These are phyloP conservation scores for Oncopodura yosiiana DNA, from an alignment of 1,140 invertebrate genomes.

Conservation along the genomic window DNA sequence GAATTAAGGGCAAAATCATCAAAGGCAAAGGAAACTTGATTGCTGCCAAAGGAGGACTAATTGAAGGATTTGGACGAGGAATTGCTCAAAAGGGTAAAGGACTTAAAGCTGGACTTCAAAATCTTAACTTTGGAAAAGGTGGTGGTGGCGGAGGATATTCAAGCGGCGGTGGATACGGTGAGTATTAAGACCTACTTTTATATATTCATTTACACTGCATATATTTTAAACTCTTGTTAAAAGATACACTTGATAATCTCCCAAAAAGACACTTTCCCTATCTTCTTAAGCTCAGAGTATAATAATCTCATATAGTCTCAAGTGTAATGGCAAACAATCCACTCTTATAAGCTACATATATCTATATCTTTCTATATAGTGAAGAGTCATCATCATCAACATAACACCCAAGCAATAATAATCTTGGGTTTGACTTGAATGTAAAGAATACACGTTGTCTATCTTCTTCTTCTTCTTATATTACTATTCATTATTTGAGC, in stretches of 20 bases:
- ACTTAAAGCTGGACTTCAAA: conserved; percentile 27
- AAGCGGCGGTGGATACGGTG: conserved; percentile 18
- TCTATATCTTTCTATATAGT: too few species aligned
- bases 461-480: not conserved
- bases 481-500: conserved; percentile 2
- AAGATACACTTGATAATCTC: too few species aligned
- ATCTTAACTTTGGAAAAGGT: conserved; percentile 27
- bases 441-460: not conserved
- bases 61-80: conserved; percentile 40
- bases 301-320: too few species aligned
- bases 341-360: too few species aligned
- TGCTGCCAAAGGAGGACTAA: conserved; percentile 59
- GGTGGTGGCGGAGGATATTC: conserved; percentile 20
- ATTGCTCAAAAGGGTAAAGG: conserved; percentile 31
- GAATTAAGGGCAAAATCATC: conserved; percentile 69
- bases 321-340: too few species aligned
- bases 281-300: too few species aligned
- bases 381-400: too few species aligned
- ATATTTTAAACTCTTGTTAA: too few species aligned
- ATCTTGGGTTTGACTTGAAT: too few species aligned
- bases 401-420: too few species aligned
- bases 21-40: conserved; percentile 68
- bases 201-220: not conserved
- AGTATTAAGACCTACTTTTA: not conserved
- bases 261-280: too few species aligned